These are phyloP conservation scores for Notiomystis cincta DNA, from an alignment of 2,113 vertebrate species.

Conservation along the genomic window DNA sequence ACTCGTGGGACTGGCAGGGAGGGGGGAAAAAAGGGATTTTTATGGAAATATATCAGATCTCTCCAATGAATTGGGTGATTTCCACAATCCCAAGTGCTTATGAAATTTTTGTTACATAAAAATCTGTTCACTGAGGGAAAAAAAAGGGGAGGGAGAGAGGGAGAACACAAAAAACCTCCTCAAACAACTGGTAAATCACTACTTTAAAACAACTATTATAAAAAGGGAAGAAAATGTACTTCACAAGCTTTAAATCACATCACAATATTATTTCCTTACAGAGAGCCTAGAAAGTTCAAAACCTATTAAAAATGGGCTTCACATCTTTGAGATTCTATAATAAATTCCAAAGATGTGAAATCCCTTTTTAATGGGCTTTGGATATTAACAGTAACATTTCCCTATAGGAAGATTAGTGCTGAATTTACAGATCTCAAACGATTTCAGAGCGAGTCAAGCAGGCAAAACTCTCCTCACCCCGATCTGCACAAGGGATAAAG, in stretches of 20 bases:
- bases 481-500: not conserved
- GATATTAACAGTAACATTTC: not conserved
- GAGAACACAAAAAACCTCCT: not conserved
- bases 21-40: not conserved
- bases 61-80: not conserved
- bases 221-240: not conserved
- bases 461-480: not conserved
- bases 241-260: not conserved
- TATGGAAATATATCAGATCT: not conserved
- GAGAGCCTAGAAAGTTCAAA: not conserved
- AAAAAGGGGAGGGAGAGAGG: accelerated
- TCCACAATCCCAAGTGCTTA: not conserved
- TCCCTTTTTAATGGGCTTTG: conserved; percentile 7
- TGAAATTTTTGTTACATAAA: not conserved
- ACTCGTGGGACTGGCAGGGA: not conserved
- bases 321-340: not conserved
- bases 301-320: not conserved
- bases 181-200: not conserved
- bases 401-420: not conserved
- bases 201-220: not conserved
- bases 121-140: not conserved
- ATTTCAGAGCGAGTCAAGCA: not conserved
- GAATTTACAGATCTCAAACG: not conserved
- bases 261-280: not conserved
- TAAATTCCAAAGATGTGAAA: conserved; percentile 5